A percentile compares a stretch with the other conserved stretches of the same genome.
phyloP scores from a whole-genome alignment of 2,113 vertebrate species.

The Seriola rivoliana region DNA sequence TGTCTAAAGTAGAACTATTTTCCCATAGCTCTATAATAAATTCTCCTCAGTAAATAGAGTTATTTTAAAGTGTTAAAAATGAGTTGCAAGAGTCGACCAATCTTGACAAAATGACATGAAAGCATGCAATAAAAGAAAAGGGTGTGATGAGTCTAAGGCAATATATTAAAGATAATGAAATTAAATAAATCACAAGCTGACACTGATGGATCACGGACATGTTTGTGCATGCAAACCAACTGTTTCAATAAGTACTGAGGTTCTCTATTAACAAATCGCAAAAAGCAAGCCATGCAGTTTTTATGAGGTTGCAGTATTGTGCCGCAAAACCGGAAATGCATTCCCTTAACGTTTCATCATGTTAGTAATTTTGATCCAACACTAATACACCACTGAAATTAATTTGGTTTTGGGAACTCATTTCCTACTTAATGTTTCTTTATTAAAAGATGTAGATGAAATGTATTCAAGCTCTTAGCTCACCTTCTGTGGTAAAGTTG shows the following conservation, averaged over 20 bases:
- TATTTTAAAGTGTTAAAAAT: no score
- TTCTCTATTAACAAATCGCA: neutral
- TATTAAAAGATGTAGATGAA: neutral
- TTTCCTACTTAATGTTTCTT: slow-evolving; percentile 32
- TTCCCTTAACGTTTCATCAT: slow-evolving; percentile 29
- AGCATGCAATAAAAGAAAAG: slow-evolving; percentile 16
- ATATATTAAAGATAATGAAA: neutral
- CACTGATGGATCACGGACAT: neutral
- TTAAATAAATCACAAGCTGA: neutral
- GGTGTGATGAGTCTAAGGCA: neutral
- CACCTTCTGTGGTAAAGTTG: slow-evolving; percentile 72
- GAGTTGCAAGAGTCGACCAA: slow-evolving; percentile 1
- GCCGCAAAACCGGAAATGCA: slow-evolving; percentile 43
- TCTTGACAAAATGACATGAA: slow-evolving; percentile 1
- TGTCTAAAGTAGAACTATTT: neutral
- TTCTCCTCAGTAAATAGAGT: no score
- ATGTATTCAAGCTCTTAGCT: slow-evolving; percentile 58
- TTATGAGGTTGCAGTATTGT: neutral
- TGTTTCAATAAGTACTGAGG: neutral
- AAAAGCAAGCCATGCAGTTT: slow-evolving; percentile 32
- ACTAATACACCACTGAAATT: neutral
- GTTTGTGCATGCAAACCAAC: slow-evolving; percentile 16
- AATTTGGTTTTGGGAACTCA: slow-evolving; percentile 19
- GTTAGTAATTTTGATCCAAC: neutral
- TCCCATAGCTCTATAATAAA: neutral